Evolutionary conservation across 2,888 invertebrate species (phyloP).

Genomic region (Mesopsocus fuscifrons): DNA sequence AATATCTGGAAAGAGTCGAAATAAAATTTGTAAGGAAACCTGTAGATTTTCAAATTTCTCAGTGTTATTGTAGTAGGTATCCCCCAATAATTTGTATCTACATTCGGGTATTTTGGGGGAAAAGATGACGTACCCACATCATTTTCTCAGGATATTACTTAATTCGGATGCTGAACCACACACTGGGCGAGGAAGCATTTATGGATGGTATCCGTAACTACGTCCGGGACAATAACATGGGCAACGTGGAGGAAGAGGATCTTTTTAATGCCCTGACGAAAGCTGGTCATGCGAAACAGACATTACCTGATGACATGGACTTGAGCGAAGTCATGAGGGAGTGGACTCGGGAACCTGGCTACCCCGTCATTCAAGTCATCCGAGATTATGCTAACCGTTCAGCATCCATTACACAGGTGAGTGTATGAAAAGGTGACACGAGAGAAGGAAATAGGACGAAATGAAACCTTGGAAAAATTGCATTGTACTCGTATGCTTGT

Average conservation of each 20-base stretch:
- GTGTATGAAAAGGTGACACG: background rate
- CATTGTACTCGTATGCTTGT: no score
- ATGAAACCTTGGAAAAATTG: no score
- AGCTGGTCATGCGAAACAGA: conserved; percentile 31
- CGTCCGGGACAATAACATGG: conserved; percentile 25
- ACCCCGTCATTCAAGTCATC: conserved; percentile 18
- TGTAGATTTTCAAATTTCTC: no score
- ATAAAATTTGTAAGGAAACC: no score
- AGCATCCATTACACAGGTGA: conserved; percentile 19
- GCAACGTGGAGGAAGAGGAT: conserved; percentile 27
- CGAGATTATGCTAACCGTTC: conserved; percentile 17
- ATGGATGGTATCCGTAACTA: conserved; percentile 31
- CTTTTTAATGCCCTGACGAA: conserved; percentile 27
- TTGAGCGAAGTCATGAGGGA: conserved; percentile 25
- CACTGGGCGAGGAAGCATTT: conserved; percentile 42
- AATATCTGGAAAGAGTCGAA: no score
- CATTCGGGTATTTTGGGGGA: no score
- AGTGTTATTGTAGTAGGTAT: background rate
- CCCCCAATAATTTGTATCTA: no score
- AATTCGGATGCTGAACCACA: conserved; percentile 50
- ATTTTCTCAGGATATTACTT: conserved; percentile 40
- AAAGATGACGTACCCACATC: no score
- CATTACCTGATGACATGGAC: conserved; percentile 22
- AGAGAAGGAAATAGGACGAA: no score
- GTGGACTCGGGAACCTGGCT: conserved; percentile 27